Evolutionary conservation across 2,888 invertebrate species (phyloP), one percentile per base, ranked within the genome.

Genomic region (Notodonta dromedarius): DNA sequence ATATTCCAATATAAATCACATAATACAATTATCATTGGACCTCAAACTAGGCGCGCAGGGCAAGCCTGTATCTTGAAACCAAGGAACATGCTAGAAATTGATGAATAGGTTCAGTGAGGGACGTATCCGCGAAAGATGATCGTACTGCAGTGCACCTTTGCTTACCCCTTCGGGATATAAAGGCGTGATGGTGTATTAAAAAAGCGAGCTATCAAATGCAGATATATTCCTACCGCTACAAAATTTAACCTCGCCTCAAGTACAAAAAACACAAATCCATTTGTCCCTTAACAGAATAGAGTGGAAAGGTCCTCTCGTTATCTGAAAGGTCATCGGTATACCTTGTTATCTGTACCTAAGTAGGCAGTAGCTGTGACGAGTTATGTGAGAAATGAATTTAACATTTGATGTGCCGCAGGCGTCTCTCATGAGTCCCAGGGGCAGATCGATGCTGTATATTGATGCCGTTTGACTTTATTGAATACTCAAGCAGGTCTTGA

Each of bases 381-480:
- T 66, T 71, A 64, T 61, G 61, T 67, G 65, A 53, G 61, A 68
- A 72, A 76, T 76, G 71, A 73, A 76, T 74, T 72, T 66, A 71
- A 69, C 70, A 75, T 74, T 74, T 67, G 57, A 73, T 71, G 68
- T 58, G 54, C 46, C 63, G 60, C 60, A 32, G 55, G 65, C 58
- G 64, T 32, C 50, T 62, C 71, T 73, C 71, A 73, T 62, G 51
- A 58, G 14, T 42, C 51, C 55, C 9, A 35, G 39, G 54, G 67
- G 62, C 13, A 67, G 44, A 66, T 73, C 62, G 69, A 67, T 62
- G 7, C 58, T 32, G 50, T 65, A 63, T 62, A 63, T 61, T 62
- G 58, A 40, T 51, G 53, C 55, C 57, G 57, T 58, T 35, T 16
- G 32, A 65, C 48, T 65, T 69, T 73, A 75, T 75, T 71, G 69